phyloP scores from a whole-genome alignment of 2,113 vertebrate genomes.

The Bothrops jararaca region DNA sequence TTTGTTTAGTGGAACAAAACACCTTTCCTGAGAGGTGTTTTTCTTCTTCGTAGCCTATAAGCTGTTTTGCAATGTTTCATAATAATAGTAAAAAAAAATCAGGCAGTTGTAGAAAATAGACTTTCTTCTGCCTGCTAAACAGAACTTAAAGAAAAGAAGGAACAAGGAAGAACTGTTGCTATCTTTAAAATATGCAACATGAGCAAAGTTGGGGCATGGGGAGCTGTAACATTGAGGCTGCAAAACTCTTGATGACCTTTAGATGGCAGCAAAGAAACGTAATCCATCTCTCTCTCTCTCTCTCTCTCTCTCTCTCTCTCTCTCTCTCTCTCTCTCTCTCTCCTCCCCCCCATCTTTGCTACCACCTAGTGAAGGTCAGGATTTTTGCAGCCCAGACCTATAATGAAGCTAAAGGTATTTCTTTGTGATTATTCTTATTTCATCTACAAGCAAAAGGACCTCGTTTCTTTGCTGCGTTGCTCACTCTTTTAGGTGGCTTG shows the following conservation, averaged over 20 bases:
- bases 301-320: not conserved
- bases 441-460: not conserved
- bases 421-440: not conserved
- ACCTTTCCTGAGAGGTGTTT: conserved; percentile 34
- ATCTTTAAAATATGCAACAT: not conserved
- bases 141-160: not conserved
- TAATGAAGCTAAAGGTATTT: not conserved
- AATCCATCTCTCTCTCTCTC: not conserved
- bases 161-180: not conserved
- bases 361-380: not conserved
- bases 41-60: conserved; percentile 49
- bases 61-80: conserved; percentile 45
- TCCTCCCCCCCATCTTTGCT: not conserved
- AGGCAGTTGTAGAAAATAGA: not conserved
- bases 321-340: not conserved
- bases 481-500: not conserved
- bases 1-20: conserved; percentile 51
- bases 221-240: not conserved
- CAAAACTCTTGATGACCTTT: not conserved
- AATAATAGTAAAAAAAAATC: conserved; percentile 34
- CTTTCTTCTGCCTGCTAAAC: conserved; percentile 27
- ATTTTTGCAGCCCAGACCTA: not conserved
- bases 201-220: conserved; percentile 19
- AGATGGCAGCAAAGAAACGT: not conserved
- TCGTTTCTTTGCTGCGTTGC: conserved; percentile 11